Conservation (phyloP, 2,797 vertebrate genomes). For the Emys orbicularis region DNA sequence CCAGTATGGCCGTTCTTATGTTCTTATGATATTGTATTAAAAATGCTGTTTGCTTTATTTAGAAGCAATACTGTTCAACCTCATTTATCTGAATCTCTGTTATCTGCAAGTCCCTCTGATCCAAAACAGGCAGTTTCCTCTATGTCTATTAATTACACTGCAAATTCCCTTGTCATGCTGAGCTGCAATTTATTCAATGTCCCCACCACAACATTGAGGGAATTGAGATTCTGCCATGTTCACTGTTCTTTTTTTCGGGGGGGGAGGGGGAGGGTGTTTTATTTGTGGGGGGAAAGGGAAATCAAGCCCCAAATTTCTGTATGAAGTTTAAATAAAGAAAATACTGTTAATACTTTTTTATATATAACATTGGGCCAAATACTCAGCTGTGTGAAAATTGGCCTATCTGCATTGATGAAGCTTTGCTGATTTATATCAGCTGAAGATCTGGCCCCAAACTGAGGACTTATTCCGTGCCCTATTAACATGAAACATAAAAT, state of each 20-base stretch:
- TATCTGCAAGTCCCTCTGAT: constrained; percentile 4
- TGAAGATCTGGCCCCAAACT: constrained; percentile 16
- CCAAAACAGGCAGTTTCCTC: constrained; percentile 32
- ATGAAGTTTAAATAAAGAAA: constrained; percentile 45
- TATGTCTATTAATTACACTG: constrained; percentile 52
- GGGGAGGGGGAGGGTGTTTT: no score
- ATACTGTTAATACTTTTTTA: not conserved
- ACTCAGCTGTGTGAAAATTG: constrained; percentile 6
- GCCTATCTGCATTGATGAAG: not conserved
- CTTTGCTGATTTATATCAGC: not conserved
- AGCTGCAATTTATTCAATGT: constrained; percentile 38
- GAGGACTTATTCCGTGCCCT: constrained; percentile 33
- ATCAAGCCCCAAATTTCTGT: constrained; percentile 15
- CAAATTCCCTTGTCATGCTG: not conserved
- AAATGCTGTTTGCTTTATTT: not conserved
- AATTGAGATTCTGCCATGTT: constrained; percentile 39
- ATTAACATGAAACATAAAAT: constrained; percentile 63
- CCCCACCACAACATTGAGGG: constrained; percentile 9
- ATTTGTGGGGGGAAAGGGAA: constrained; percentile 16
- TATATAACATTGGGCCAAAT: not conserved
- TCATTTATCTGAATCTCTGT: constrained; percentile 22
- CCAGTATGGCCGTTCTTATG: no score
- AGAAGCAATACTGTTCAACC: not conserved
- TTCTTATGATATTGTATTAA: not conserved
- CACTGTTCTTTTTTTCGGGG: no score